Percentiles rank a stretch among this genome's conserved stretches.
Evolutionary conservation across 2,888 invertebrate species (phyloP).

Genomic region (Eupithecia inturbata): DNA sequence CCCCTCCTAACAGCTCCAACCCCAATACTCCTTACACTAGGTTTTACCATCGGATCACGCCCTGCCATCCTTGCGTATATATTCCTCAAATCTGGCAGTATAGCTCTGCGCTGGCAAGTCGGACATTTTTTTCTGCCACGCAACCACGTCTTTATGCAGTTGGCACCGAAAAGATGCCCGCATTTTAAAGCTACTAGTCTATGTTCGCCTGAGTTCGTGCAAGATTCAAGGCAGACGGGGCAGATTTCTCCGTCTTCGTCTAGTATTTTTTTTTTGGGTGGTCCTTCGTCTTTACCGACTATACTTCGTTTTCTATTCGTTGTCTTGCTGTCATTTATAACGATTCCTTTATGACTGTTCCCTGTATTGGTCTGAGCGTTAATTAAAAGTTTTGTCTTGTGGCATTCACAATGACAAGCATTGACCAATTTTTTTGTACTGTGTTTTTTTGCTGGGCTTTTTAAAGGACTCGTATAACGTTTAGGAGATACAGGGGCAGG

Average conservation of each 20-base stretch:
- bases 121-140: not conserved
- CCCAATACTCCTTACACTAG: not conserved
- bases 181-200: not conserved
- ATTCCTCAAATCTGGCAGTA: constrained; percentile 1
- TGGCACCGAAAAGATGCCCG: not conserved
- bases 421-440: not conserved
- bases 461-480: not conserved
- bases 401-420: not conserved
- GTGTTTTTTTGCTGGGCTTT: not conserved
- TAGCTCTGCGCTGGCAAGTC: not conserved
- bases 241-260: not conserved
- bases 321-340: not conserved
- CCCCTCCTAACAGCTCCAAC: not conserved
- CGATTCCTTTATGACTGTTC: not conserved
- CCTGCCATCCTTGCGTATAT: not conserved
- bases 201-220: not conserved
- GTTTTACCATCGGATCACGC: not conserved
- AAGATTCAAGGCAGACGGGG: not conserved
- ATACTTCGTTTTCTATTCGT: not conserved
- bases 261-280: not conserved
- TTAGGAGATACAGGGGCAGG: not conserved
- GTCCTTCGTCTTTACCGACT: not conserved
- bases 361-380: not conserved
- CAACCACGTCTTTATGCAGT: not conserved
- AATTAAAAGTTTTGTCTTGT: not conserved